These are phyloP conservation scores for Pseudomyrmex cubaensis DNA, from an alignment of 1,140 invertebrate genomes.

Conservation along the genomic window DNA sequence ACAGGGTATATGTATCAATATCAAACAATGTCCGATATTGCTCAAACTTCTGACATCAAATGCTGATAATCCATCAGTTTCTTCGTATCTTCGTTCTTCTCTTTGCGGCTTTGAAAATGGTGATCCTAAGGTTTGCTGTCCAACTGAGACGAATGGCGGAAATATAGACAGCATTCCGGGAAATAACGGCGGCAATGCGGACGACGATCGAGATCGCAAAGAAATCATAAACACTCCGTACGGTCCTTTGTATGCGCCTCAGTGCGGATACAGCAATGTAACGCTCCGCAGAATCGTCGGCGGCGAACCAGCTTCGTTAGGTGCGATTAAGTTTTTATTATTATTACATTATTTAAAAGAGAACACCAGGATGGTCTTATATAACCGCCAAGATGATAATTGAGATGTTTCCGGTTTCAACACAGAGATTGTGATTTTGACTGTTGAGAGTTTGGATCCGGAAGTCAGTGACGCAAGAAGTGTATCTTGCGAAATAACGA, in stretches of 20 bases:
- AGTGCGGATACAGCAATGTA: slow-evolving; percentile 77
- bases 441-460: not conserved
- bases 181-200: not conserved
- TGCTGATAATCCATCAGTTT: slow-evolving; percentile 66
- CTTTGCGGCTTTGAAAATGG: slow-evolving; percentile 85
- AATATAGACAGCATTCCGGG: not conserved
- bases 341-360: not conserved
- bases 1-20: slow-evolving; percentile 83
- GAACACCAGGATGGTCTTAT: no score
- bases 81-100: slow-evolving; percentile 84
- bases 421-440: not conserved
- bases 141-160: slow-evolving; percentile 8
- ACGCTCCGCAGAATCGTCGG: slow-evolving; percentile 71
- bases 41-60: slow-evolving; percentile 77
- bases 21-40: slow-evolving; percentile 83
- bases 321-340: slow-evolving; percentile 59
- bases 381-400: no score
- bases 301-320: slow-evolving; percentile 74
- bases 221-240: slow-evolving; percentile 9
- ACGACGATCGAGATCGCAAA: not conserved
- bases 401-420: not conserved
- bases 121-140: slow-evolving; percentile 86
- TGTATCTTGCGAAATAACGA: no score
- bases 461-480: not conserved
- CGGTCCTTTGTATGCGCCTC: slow-evolving; percentile 65